These are phyloP conservation scores for Apostichopus parvimensis DNA, from an alignment of 35 echinoderm and acorn worm species.

Conservation along the genomic window DNA sequence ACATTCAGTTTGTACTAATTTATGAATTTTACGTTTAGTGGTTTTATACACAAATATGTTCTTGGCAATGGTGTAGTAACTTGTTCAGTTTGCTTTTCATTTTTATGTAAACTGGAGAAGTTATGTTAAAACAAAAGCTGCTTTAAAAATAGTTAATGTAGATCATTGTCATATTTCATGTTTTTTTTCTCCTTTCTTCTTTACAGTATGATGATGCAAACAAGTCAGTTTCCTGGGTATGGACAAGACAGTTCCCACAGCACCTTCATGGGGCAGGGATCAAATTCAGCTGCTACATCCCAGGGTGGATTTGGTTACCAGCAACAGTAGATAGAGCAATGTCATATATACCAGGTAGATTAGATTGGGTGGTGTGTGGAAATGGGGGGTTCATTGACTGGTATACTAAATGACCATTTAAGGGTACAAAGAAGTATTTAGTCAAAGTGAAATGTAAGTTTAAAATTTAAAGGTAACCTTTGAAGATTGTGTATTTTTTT, in stretches of 20 bases:
- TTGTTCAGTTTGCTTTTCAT: no score
- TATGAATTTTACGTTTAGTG: no score
- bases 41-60: no score
- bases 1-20: no score
- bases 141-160: no score
- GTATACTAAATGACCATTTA: no score
- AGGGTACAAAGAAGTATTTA: no score
- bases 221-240: slow-evolving; percentile 21
- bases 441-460: not conserved
- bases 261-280: slow-evolving; percentile 11
- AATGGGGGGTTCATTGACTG: not conserved
- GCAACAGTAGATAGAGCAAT: slow-evolving; percentile 7
- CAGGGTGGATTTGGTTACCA: slow-evolving; percentile 30
- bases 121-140: no score
- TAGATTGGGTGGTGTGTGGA: not conserved
- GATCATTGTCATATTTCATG: not conserved
- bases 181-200: not conserved
- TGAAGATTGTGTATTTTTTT: not conserved
- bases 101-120: no score
- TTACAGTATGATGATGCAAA: slow-evolving; percentile 36
- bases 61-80: no score
- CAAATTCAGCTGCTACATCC: slow-evolving; percentile 26
- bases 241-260: slow-evolving; percentile 26
- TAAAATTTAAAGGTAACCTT: not conserved
- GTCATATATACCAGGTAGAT: not conserved